Evolutionary conservation across 2,888 invertebrate species (phyloP), one percentile per base, ranked within the genome.

Genomic region (Tetragnatha montana): DNA sequence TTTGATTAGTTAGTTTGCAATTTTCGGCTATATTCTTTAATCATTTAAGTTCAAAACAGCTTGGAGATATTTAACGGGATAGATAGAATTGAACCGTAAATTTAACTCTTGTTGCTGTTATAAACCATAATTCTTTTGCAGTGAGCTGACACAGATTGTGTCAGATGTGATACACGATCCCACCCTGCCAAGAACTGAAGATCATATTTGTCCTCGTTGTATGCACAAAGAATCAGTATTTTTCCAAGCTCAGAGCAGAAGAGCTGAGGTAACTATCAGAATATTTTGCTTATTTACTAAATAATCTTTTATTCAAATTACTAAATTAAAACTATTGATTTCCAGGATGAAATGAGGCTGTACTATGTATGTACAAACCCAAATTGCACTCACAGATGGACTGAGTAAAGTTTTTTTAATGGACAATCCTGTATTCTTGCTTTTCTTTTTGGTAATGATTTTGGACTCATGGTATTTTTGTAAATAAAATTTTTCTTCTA

Each of bases 141-240:
- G 97, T 94, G 99, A 99, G 94, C 94, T 99, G 92, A 99, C 99
- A 0, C 99, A 99, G 94, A 99, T 99, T 92, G 98, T 98, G 85
- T 97, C 98, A 0, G 99, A 99, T 93, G 99, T 99, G 0, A 97
- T 99, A 91, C 98, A 98, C 76, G 99, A 99, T 93, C 99, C 99
- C 6, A 99, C 99, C 0, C 94, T 99, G 91, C 99, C 99, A 0
- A 95, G 99, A 92, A 99, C 99, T 0, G 98, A 99, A 93, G 99
- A 99, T 93, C 99, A 99, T 94, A 97, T 97, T 88, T 99, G 99
- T 93, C 99, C 99, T 0, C 97, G 97, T 93, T 99, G 99, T 94
- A 96, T 96, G 91, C 97, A 98, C 93, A 95, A 97, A 91, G 98
- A 99, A 93, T 98, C 99, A 0, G 99, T 99, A 8, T 99, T 99